phyloP scores from a whole-genome alignment of 2,113 vertebrate genomes.

The Acinonyx jubatus region DNA sequence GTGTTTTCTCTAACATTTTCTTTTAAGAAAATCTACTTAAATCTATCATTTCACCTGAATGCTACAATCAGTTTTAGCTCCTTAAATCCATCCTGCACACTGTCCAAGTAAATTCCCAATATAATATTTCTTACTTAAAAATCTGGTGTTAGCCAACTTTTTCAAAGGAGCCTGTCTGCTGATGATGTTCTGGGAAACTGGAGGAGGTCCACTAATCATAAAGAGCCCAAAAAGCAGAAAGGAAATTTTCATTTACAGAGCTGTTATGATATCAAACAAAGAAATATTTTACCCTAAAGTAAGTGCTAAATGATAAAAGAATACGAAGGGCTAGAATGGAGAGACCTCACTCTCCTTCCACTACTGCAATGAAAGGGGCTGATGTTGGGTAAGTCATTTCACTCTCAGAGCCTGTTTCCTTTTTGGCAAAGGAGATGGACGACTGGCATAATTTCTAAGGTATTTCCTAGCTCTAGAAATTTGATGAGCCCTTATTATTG shows the following conservation, averaged over 20 bases:
- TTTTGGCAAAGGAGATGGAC: not conserved
- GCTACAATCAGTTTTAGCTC: not conserved
- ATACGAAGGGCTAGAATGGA: not conserved
- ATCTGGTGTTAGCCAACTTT: not conserved
- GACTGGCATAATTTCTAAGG: not conserved
- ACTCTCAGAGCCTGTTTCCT: not conserved
- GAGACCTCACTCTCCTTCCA: not conserved
- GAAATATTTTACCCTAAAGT: constrained; percentile 14
- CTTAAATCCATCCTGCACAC: not conserved
- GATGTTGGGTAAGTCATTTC: not conserved
- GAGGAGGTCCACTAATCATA: not conserved
- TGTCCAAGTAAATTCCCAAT: not conserved
- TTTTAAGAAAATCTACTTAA: constrained; percentile 7
- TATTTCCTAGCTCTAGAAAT: constrained; percentile 35
- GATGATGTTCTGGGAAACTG: not conserved
- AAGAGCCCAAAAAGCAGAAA: not conserved
- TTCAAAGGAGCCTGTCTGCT: not conserved
- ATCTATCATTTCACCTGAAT: not conserved
- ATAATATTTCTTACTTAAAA: constrained; percentile 13
- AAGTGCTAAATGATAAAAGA: not conserved
- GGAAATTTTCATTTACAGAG: not conserved
- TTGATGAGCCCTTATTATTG: not conserved
- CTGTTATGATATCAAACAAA: not conserved
- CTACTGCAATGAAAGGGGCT: not conserved
- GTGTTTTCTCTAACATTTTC: not conserved